Evolutionary conservation across 2,113 vertebrate genomes (phyloP).

Genomic region (Microtus pennsylvanicus): DNA sequence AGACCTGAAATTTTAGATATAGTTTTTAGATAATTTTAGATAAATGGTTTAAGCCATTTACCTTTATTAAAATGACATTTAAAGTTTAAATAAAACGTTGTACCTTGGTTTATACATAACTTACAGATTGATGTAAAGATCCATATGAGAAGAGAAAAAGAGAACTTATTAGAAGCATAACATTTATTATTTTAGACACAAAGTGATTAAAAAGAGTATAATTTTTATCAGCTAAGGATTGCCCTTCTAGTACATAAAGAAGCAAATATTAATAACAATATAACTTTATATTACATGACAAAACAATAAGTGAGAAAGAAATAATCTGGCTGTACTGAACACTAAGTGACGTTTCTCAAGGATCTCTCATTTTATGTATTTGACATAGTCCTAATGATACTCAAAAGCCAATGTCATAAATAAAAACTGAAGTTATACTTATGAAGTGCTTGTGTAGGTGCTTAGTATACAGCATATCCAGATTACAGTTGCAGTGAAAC

Average conservation of each 20-base stretch:
- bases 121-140: not conserved
- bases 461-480: not conserved
- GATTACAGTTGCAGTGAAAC: slow-evolving; percentile 21
- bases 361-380: slow-evolving; percentile 20
- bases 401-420: not conserved
- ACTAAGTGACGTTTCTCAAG: not conserved
- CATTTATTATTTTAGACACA: not conserved
- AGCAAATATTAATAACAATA: not conserved
- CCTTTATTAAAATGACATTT: not conserved
- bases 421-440: not conserved
- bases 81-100: not conserved
- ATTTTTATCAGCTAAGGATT: not conserved
- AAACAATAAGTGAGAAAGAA: not conserved
- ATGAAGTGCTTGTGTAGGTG: slow-evolving; percentile 8
- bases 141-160: not conserved
- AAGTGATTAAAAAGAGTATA: not conserved
- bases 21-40: too few relatives aligned
- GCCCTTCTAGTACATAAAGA: not conserved
- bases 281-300: not conserved
- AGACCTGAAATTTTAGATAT: not conserved
- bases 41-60: not conserved
- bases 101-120: not conserved
- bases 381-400: not conserved
- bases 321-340: not conserved
- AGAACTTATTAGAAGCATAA: not conserved